Conservation (phyloP, 2,888 invertebrate species). For the Chloroclystis v-ata region DNA sequence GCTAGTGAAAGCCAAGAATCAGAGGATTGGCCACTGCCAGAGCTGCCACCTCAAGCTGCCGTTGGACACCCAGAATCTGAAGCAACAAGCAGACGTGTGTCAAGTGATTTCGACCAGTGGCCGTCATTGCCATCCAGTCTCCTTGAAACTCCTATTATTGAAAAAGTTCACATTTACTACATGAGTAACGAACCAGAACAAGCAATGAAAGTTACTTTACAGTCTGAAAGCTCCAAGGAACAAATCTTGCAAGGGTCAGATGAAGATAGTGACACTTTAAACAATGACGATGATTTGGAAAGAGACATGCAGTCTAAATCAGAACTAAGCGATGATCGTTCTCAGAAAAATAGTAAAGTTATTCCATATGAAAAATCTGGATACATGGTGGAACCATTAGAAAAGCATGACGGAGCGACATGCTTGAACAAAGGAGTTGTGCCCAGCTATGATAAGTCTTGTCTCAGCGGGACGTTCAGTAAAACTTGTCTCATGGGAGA, state of each 20-base stretch:
- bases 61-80: slow-evolving; percentile 43
- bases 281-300: slow-evolving; percentile 80
- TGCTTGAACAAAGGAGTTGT: slow-evolving; percentile 64
- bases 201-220: slow-evolving; percentile 85
- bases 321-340: slow-evolving; percentile 56
- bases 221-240: slow-evolving; percentile 81
- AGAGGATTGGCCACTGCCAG: slow-evolving; percentile 87
- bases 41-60: slow-evolving; percentile 80
- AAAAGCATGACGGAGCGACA: slow-evolving; percentile 57
- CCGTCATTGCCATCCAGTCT: slow-evolving; percentile 87
- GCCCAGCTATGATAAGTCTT: slow-evolving; percentile 69
- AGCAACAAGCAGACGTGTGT: slow-evolving; percentile 54
- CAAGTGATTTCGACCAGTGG: slow-evolving; percentile 88
- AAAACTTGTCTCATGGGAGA: slow-evolving; percentile 70
- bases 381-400: slow-evolving; percentile 73
- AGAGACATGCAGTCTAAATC: slow-evolving; percentile 74
- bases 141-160: slow-evolving; percentile 83
- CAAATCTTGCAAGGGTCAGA: slow-evolving; percentile 81
- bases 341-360: slow-evolving; percentile 53
- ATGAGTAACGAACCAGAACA: slow-evolving; percentile 87
- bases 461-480: slow-evolving; percentile 67
- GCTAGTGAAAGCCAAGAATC: slow-evolving; percentile 84
- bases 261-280: slow-evolving; percentile 83
- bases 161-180: slow-evolving; percentile 88
- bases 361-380: slow-evolving; percentile 73